Percentiles rank a stretch among this genome's conserved stretches.
phyloP scores from a whole-genome alignment of 2,888 invertebrate genomes.

The Diaperis boleti region DNA sequence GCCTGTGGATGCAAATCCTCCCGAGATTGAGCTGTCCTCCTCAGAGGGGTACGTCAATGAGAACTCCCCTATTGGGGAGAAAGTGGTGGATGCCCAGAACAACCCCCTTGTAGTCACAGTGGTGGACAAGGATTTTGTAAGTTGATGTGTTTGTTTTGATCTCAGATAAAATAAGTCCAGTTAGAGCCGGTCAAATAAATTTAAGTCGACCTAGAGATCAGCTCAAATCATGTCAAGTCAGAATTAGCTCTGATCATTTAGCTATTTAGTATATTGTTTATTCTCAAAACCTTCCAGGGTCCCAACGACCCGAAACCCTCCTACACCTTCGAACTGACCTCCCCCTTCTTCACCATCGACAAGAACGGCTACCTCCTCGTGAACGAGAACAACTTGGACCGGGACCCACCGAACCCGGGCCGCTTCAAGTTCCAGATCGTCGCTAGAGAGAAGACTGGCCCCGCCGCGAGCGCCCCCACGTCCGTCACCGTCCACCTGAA shows the following conservation, averaged over 20 bases:
- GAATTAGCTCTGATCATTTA: too few relatives aligned
- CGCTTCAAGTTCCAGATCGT: constrained; percentile 90
- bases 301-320: constrained; percentile 83
- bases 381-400: constrained; percentile 85
- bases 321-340: constrained; percentile 87
- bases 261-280: too few relatives aligned
- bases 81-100: constrained; percentile 76
- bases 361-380: constrained; percentile 80
- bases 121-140: constrained; percentile 87
- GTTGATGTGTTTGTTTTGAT: constrained; percentile 54
- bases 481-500: constrained; percentile 81
- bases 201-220: too few relatives aligned
- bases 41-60: constrained; percentile 86
- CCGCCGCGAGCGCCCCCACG: constrained; percentile 85
- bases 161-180: not conserved
- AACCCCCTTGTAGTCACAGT: constrained; percentile 81
- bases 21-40: constrained; percentile 78
- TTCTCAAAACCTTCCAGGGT: constrained; percentile 71
- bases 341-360: constrained; percentile 84
- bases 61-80: constrained; percentile 87
- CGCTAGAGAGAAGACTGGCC: constrained; percentile 82
- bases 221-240: too few relatives aligned
- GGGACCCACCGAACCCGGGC: constrained; percentile 88
- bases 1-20: constrained; percentile 89
- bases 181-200: too few relatives aligned